A percentile compares a stretch with the other conserved stretches of the same genome.
Conservation (phyloP, 1,140 invertebrate species). For the Cydia splendana region DNA sequence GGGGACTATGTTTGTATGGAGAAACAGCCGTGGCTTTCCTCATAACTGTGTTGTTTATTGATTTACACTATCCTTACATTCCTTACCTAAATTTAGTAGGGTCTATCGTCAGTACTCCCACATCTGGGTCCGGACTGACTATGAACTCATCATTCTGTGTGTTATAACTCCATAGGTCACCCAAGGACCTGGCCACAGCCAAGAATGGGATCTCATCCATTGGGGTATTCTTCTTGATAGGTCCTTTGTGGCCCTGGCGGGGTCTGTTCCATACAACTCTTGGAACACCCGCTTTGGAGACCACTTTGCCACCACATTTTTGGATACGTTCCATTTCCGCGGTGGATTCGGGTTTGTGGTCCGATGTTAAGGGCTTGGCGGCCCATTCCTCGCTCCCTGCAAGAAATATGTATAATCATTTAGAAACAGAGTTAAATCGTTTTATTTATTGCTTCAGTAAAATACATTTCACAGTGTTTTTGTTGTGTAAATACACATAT, state of each 20-base stretch:
- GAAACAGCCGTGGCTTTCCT: too few species aligned
- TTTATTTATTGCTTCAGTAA: neutral
- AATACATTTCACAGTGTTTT: neutral
- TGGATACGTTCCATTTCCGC: conserved; percentile 93
- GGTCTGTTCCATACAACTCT: conserved; percentile 98
- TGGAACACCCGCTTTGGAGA: conserved; percentile 94
- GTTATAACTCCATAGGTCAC: conserved; percentile 99
- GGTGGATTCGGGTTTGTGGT: conserved; percentile 97
- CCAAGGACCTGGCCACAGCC: conserved; percentile 95
- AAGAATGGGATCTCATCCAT: conserved; percentile 98
- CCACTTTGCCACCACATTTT: conserved; percentile 92
- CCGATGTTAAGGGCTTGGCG: conserved; percentile 89
- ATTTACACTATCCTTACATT: too few species aligned
- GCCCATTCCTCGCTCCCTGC: conserved; percentile 86
- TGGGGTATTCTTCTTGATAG: conserved; percentile 89
- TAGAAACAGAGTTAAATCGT: neutral
- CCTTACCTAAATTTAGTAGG: conserved; percentile 83
- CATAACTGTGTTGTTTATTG: too few species aligned
- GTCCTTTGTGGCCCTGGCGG: conserved; percentile 87
- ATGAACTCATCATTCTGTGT: conserved; percentile 93
- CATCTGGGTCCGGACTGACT: conserved; percentile 98
- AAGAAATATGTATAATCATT: conserved; percentile 37
- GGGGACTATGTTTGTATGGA: too few species aligned
- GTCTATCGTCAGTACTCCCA: conserved; percentile 92
- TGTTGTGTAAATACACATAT: too few species aligned